Conservation (phyloP, 2,797 vertebrate species). For the Pempheris klunzingeri region DNA sequence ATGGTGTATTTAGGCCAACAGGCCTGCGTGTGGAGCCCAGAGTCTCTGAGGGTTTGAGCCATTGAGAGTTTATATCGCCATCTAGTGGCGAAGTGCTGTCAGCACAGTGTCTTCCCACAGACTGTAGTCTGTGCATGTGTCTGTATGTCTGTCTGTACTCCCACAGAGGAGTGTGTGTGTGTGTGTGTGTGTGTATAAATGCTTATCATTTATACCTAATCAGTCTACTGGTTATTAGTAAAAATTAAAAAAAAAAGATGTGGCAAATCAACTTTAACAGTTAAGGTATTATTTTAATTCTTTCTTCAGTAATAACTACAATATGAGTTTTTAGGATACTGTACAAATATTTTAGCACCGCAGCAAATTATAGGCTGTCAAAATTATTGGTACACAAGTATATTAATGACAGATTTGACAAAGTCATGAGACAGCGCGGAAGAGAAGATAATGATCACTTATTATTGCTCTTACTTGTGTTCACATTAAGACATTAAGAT, state of each 20-base stretch:
- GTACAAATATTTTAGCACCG: background rate
- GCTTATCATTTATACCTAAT: background rate
- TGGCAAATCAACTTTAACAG: background rate
- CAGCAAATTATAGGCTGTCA: too few species aligned
- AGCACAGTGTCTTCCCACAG: slow-evolving; percentile 35
- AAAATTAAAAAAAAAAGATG: background rate
- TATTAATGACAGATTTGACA: background rate
- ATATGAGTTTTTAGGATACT: background rate
- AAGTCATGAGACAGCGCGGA: background rate
- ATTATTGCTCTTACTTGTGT: background rate
- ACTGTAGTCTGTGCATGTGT: background rate
- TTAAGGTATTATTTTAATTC: background rate
- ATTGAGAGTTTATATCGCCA: slow-evolving; percentile 83
- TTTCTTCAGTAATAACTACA: background rate
- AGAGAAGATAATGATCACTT: background rate
- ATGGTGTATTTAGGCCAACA: slow-evolving; percentile 20
- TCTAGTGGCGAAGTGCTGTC: slow-evolving; percentile 82
- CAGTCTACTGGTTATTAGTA: background rate
- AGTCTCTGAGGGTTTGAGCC: slow-evolving; percentile 50
- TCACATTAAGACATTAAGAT: background rate
- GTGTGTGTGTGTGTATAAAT: background rate
- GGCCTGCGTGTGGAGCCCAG: slow-evolving; percentile 27
- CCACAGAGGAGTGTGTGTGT: background rate
- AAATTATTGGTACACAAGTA: background rate
- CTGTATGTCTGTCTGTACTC: background rate